Evolutionary conservation across 2,888 invertebrate species (phyloP), one percentile per base, ranked within the genome.

Genomic region (Oligia strigilis): DNA sequence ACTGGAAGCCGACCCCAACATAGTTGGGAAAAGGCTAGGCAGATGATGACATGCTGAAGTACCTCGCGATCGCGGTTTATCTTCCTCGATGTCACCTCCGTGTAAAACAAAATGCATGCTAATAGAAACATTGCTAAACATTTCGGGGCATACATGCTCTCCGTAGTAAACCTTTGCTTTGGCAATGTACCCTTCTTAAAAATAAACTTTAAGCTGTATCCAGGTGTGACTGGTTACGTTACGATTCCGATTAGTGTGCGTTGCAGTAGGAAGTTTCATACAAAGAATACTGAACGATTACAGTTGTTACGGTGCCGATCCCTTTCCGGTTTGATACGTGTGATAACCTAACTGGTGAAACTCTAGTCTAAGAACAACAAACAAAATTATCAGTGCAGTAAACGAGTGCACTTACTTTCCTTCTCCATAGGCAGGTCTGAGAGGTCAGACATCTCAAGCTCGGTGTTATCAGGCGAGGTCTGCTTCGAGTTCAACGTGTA

Each of bases 361-460:
- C 36, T 23, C 52, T 40, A 40, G 55, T 36, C 23, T 55, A 36
- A 17, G 40, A 17, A 40, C 14, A 40, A n/a, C 2, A 17, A 74
- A 36, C 4, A 65, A 36, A 66, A 6, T 17, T 0, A 72, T n/a
- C 2, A n/a, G n/a, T 17, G 11, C 9, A 43, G 29, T 40, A 6
- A 75, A 64, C 36, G 5, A 67, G 5, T 29, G 4, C 23, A 73
- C 78, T 87, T 79, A 95, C 95, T 91, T 23, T 93, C 93, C 80
- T 81, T 92, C 74, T 95, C 96, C 1, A 92, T 90, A 4, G 95
- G 94, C 62, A 94, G 83, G 71, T 96, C 96, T 0, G 94, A 93
- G 60, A 96, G 83, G 1, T 93, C 93, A 0, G 96, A 95, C 86
- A 96, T 94, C 83, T 96, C 96, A 19, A 87, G 82, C 17, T 96